Evolutionary conservation across 2,888 invertebrate species (phyloP), one percentile per base, ranked within the genome.

Genomic region (Leucania comma): DNA sequence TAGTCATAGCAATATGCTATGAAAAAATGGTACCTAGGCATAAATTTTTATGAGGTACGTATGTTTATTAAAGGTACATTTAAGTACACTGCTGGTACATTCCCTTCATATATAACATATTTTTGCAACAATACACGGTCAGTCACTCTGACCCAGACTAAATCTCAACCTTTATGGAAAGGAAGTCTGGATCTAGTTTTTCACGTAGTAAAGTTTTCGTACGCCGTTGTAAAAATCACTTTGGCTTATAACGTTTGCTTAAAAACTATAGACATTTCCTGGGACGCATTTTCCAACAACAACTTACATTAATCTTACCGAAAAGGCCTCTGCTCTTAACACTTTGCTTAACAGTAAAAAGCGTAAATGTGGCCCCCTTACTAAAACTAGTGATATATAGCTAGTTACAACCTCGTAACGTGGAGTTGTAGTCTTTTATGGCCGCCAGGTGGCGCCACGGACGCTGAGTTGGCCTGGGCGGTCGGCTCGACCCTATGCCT

Each of bases 401-500:
- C 66, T 78, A 80, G 65, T 75, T 82, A 82, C 78, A 75, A 81
- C 74, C 76, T 81, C 73, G 72, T 72, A 73, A 69, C 69, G 63
- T 72, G 75, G 68, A 72, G 72, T 38, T 73, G 68, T 62, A 63
- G 68, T 73, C 78, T 63, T 60, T 50, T 57, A 70, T 56, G 59
- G 71, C 58, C 72, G 64, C 68, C 54, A 12, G 58, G 26, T 12
- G 71, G 68, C 75, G 65, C 67, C 53, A n/a, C 65, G 29, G 57
- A 50, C 69, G 68, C 67, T 61, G 62, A 57, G 58, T 5, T 29
- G 64, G 65, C 69, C 65, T 50, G 76, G 68, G 48, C 77, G 68
- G 46, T 56, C 26, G 51, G 69, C 73, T 79, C 42, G 65, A 64
- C 82, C 82, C 87, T 90, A 90, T 84, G 88, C 88, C 46, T 88